These are phyloP conservation scores for Phyto melanocephala DNA, from an alignment of 2,888 invertebrate species.

Conservation along the genomic window DNA sequence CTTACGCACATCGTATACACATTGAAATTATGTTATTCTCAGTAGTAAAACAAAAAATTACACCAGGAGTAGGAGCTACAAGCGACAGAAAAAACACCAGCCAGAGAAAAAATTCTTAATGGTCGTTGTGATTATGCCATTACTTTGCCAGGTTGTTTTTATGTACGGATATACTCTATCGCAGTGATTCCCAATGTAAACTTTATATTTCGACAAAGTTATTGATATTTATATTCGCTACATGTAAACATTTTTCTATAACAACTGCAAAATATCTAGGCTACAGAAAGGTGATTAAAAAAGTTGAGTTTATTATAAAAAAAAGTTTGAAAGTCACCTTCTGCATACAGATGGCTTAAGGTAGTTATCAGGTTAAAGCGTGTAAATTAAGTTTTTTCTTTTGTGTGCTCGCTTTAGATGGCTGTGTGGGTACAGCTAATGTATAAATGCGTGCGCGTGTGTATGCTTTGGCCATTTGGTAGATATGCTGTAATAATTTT, in stretches of 20 bases:
- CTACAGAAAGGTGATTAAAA: too few species aligned
- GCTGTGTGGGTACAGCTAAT: neutral
- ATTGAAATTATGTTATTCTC: constrained; percentile 5
- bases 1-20: neutral
- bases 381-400: constrained; percentile 49
- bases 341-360: constrained; percentile 37
- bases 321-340: neutral
- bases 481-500: constrained; percentile 53
- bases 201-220: too few species aligned
- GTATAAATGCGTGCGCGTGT: neutral
- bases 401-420: neutral
- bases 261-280: too few species aligned
- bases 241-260: too few species aligned
- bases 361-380: constrained; percentile 62
- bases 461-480: constrained; percentile 10
- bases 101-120: constrained; percentile 39
- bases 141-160: constrained; percentile 15
- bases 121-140: constrained; percentile 50
- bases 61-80: neutral
- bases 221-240: too few species aligned
- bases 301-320: too few species aligned
- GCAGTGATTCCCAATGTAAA: too few species aligned
- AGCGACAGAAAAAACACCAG: neutral
- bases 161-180: too few species aligned
- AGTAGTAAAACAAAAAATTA: neutral